A percentile compares a stretch with the other conserved stretches of the same genome.
Conservation (phyloP, 2,113 vertebrate genomes). For the Triplophysa tibetana region DNA sequence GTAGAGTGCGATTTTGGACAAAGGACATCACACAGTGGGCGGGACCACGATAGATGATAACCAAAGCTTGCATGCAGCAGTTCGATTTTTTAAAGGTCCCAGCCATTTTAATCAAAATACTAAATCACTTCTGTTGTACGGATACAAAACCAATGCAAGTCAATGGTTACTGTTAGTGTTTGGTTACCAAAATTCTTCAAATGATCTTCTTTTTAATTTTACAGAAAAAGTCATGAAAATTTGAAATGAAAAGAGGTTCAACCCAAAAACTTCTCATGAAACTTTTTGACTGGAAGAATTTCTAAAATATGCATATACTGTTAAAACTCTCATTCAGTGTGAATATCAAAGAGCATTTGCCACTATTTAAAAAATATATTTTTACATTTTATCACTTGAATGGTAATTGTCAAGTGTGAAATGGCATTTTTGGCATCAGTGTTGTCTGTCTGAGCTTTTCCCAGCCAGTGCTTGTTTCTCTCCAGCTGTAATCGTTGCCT, state of each 20-base stretch:
- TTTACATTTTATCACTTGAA: not conserved
- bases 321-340: no score
- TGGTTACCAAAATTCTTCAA: no score
- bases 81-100: no score
- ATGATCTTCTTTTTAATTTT: no score
- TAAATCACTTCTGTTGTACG: no score
- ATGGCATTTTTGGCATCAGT: conserved; percentile 1
- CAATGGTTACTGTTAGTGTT: not conserved
- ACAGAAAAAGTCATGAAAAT: not conserved
- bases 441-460: not conserved
- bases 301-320: not conserved
- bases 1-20: no score
- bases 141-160: not conserved
- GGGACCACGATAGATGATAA: no score
- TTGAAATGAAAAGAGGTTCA: not conserved
- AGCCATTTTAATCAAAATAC: no score
- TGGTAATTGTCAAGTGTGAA: conserved; percentile 6
- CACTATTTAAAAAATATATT: no score
- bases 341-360: no score
- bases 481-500: not conserved
- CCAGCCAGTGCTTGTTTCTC: not conserved
- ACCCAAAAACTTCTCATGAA: conserved; percentile 3
- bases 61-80: no score
- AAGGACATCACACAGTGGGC: no score
- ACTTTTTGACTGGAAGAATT: not conserved